Conservation (phyloP, 2,888 invertebrate genomes). For the Monochamus alternatus region DNA sequence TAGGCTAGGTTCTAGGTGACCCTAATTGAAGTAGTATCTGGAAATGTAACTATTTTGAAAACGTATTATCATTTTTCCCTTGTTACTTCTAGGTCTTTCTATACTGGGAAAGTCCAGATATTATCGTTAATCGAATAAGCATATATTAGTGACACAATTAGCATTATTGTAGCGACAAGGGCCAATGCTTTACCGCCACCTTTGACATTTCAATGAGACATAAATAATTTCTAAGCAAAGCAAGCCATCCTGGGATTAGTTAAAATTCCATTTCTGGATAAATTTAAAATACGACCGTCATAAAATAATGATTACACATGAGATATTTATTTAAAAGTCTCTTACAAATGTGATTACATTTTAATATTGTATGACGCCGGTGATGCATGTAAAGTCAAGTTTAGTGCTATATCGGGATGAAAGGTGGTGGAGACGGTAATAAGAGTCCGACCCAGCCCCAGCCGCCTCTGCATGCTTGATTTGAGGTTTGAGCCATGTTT, state of each 20-base stretch:
- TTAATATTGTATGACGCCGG: constrained; percentile 66
- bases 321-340: constrained; percentile 62
- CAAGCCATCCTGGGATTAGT: constrained; percentile 59
- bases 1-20: no score
- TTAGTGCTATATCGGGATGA: constrained; percentile 61
- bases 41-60: no score
- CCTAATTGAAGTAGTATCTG: no score
- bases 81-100: no score
- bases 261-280: constrained; percentile 60
- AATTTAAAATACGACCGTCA: constrained; percentile 58
- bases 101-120: no score
- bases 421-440: constrained; percentile 42
- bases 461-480: constrained; percentile 33
- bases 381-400: constrained; percentile 63
- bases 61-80: no score
- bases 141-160: no score
- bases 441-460: constrained; percentile 25
- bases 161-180: background rate
- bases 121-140: no score
- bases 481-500: constrained; percentile 34
- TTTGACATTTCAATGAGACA: constrained; percentile 45
- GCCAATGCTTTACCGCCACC: background rate
- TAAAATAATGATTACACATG: constrained; percentile 56
- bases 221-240: constrained; percentile 68
- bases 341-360: constrained; percentile 69